phyloP scores from a whole-genome alignment of 2,797 vertebrate species.

The Melanitta fusca region DNA sequence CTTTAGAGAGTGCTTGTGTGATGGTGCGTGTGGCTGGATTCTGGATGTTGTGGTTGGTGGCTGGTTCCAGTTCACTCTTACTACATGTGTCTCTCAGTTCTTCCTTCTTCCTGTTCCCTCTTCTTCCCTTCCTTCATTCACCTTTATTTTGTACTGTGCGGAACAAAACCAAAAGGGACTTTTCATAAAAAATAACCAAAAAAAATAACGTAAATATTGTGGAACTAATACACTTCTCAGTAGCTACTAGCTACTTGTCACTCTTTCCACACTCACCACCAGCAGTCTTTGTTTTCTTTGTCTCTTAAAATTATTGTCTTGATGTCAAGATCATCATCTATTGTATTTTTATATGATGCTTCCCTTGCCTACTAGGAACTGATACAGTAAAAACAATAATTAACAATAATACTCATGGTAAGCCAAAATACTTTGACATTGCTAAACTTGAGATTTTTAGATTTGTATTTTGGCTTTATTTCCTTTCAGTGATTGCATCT shows the following conservation, averaged over 20 bases:
- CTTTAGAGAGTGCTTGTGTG: neutral
- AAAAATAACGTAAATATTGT: neutral
- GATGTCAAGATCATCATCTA: slow-evolving; percentile 10
- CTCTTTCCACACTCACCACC: neutral
- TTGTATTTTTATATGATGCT: neutral
- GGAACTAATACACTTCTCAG: slow-evolving; percentile 3
- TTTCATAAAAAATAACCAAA: neutral
- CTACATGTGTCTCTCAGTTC: slow-evolving; percentile 17
- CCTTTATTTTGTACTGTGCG: neutral
- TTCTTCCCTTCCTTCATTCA: slow-evolving; percentile 5
- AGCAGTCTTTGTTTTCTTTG: slow-evolving; percentile 39
- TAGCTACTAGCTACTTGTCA: neutral
- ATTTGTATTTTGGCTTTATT: slow-evolving; percentile 36
- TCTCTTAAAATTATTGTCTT: slow-evolving; percentile 15
- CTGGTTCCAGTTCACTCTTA: slow-evolving; percentile 32
- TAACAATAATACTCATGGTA: slow-evolving; percentile 1
- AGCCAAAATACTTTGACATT: neutral
- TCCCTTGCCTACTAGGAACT: slow-evolving; percentile 10
- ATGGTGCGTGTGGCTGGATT: neutral
- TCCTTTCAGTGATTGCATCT: slow-evolving; percentile 33
- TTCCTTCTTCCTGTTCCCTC: neutral
- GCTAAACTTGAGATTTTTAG: slow-evolving; percentile 29
- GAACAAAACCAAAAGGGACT: neutral
- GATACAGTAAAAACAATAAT: neutral
- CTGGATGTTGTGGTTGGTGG: slow-evolving; percentile 34